Percentiles rank a stretch among this genome's conserved stretches.
These are phyloP conservation scores for Holothuria scabra DNA, from an alignment of 53 echinoderm and acorn worm genomes.

Conservation along the genomic window DNA sequence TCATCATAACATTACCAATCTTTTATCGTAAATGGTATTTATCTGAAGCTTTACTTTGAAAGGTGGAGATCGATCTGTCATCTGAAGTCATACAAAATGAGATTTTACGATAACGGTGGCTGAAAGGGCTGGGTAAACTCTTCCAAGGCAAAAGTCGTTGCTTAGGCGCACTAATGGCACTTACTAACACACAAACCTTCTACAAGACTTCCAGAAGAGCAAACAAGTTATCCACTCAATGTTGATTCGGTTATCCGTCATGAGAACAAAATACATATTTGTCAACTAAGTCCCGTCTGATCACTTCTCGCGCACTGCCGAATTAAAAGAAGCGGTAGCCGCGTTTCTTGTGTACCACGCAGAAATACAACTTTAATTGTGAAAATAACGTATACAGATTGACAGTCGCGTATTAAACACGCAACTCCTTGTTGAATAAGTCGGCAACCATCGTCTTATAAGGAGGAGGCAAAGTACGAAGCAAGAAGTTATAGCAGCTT, in stretches of 20 bases:
- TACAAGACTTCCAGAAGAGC: slow-evolving; percentile 6
- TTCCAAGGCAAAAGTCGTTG: slow-evolving; percentile 6
- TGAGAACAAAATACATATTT: slow-evolving; percentile 44
- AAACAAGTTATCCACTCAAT: slow-evolving; percentile 34
- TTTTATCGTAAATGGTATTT: too few species aligned
- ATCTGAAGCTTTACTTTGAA: not conserved
- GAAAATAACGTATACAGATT: not conserved
- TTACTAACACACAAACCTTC: slow-evolving; percentile 38
- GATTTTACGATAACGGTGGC: slow-evolving; percentile 20
- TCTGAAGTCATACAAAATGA: not conserved
- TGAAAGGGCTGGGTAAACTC: slow-evolving; percentile 3
- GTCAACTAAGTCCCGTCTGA: slow-evolving; percentile 23
- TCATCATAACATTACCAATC: too few species aligned
- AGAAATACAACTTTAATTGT: not conserved
- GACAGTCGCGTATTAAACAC: too few species aligned
- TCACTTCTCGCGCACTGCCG: not conserved
- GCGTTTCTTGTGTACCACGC: not conserved
- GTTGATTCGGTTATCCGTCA: slow-evolving; percentile 37
- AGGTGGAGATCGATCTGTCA: slow-evolving; percentile 17
- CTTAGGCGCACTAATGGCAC: slow-evolving; percentile 38
- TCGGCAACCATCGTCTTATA: too few species aligned
- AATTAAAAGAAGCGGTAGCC: slow-evolving; percentile 1
- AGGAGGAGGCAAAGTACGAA: too few species aligned
- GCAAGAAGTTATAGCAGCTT: too few species aligned
- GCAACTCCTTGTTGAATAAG: too few species aligned